Conservation (phyloP, 1,140 invertebrate species). For the Drosophila eugracilis region DNA sequence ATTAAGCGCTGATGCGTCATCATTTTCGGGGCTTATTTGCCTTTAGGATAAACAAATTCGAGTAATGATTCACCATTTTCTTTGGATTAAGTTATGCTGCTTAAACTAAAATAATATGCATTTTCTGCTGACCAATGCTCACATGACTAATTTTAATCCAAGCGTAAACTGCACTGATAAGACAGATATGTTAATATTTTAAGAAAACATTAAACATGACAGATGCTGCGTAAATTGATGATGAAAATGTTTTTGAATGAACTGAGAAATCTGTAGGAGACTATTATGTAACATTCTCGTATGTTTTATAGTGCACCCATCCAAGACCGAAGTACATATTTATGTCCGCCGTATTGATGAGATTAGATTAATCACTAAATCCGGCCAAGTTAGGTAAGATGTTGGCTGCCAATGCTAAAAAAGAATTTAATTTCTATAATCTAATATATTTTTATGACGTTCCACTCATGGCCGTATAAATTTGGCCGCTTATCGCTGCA, state of each 20-base stretch:
- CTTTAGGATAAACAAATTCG: too few species aligned
- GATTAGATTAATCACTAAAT: slow-evolving; percentile 42
- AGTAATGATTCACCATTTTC: too few species aligned
- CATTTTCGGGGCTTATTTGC: too few species aligned
- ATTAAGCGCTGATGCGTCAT: too few species aligned
- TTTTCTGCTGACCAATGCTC: too few species aligned
- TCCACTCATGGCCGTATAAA: slow-evolving; percentile 38
- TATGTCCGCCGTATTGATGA: slow-evolving; percentile 18
- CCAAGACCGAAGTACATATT: slow-evolving; percentile 8
- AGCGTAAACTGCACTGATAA: too few species aligned
- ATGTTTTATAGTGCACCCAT: slow-evolving; percentile 26
- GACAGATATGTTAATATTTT: too few species aligned
- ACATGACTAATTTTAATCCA: too few species aligned
- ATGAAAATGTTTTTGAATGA: slow-evolving; percentile 1
- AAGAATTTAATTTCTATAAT: slow-evolving; percentile 57
- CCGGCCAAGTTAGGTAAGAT: slow-evolving; percentile 41
- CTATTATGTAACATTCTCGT: slow-evolving; percentile 9
- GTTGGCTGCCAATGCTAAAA: slow-evolving; percentile 16
- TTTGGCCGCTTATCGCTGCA: slow-evolving; percentile 51
- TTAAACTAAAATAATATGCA: too few species aligned
- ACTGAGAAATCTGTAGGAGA: slow-evolving; percentile 1
- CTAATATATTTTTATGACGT: slow-evolving; percentile 59
- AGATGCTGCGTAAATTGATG: slow-evolving; percentile 31
- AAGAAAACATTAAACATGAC: too few species aligned
- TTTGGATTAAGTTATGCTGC: too few species aligned